Evolutionary conservation across 2,888 invertebrate species (phyloP).

Genomic region (Ceriagrion tenellum): DNA sequence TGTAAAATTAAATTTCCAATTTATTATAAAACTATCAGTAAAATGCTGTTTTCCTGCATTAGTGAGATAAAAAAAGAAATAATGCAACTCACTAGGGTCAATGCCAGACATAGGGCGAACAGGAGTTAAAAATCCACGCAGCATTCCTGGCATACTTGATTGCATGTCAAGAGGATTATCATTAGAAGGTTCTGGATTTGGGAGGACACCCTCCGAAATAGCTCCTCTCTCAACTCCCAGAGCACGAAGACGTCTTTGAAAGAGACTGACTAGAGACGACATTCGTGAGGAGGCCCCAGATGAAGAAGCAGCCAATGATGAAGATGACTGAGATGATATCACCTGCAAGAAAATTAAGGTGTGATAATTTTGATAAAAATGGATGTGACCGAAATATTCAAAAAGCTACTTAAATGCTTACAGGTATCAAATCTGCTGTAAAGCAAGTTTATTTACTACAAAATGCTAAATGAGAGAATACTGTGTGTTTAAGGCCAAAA

Average conservation of each 20-base stretch:
- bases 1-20: neutral
- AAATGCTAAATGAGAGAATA: too few species aligned
- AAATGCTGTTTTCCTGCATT: too few species aligned
- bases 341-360: neutral
- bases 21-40: too few species aligned
- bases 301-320: constrained; percentile 28
- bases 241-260: constrained; percentile 51
- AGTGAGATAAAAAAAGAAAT: neutral
- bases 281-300: constrained; percentile 40
- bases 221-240: constrained; percentile 37
- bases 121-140: constrained; percentile 55
- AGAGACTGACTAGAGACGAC: constrained; percentile 57
- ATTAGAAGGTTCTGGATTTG: neutral
- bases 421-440: too few species aligned
- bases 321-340: neutral
- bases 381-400: too few species aligned
- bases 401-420: too few species aligned
- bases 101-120: constrained; percentile 36
- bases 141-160: constrained; percentile 22
- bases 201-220: constrained; percentile 24
- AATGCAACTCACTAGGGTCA: neutral
- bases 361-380: too few species aligned
- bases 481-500: too few species aligned
- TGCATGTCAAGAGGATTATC: constrained; percentile 42
- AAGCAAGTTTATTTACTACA: too few species aligned